Conservation (phyloP, 2,113 vertebrate species). For the Chunga burmeisteri region DNA sequence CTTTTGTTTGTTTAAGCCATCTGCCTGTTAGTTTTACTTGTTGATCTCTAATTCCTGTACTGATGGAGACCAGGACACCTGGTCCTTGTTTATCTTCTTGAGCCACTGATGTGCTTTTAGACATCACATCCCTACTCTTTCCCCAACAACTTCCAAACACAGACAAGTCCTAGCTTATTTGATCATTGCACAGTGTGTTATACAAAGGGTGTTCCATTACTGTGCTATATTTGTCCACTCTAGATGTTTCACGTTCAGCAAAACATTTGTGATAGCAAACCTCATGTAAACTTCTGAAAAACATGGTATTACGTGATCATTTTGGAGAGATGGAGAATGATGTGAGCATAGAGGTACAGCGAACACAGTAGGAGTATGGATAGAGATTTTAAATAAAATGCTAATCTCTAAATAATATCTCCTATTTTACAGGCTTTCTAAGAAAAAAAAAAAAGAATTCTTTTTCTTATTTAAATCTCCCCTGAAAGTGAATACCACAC, state of each 20-base stretch:
- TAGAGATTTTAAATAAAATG: background rate
- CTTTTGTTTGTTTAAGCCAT: constrained; percentile 23
- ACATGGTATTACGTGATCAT: background rate
- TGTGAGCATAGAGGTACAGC: background rate
- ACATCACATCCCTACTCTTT: background rate
- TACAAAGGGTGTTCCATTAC: background rate
- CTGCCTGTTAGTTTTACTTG: constrained; percentile 35
- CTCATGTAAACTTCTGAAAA: background rate
- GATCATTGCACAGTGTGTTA: background rate
- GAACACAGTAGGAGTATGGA: background rate
- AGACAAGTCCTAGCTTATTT: background rate
- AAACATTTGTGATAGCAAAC: background rate
- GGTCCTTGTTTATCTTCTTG: constrained; percentile 34
- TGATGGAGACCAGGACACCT: constrained; percentile 5
- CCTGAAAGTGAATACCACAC: background rate
- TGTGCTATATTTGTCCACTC: background rate
- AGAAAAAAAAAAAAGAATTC: background rate
- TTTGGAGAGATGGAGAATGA: background rate
- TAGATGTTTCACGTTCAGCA: background rate
- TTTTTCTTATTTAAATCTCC: background rate
- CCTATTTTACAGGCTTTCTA: background rate
- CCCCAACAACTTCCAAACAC: background rate
- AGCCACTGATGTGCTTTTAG: background rate
- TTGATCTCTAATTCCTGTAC: constrained; percentile 21
- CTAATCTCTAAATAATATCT: background rate